These are phyloP conservation scores for Pseudoips prasinana DNA, from an alignment of 2,888 invertebrate genomes.

Conservation along the genomic window DNA sequence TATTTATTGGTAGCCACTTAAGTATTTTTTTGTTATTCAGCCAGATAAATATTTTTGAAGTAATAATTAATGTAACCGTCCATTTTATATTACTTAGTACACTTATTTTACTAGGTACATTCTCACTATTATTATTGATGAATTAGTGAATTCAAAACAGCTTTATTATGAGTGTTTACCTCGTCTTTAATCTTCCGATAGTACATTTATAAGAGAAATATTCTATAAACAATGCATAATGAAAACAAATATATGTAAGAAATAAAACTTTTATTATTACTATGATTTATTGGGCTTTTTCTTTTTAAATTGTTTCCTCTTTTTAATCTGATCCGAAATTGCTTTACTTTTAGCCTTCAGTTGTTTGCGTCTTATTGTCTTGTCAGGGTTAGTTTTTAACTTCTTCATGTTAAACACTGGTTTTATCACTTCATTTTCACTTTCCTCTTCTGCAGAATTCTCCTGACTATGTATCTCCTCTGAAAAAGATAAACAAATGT, in stretches of 20 bases:
- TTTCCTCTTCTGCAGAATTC: constrained; percentile 37
- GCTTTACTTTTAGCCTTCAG: constrained; percentile 71
- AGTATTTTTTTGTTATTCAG: too few species aligned
- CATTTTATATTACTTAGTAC: constrained; percentile 1
- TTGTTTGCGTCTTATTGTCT: constrained; percentile 73
- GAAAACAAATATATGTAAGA: constrained; percentile 33
- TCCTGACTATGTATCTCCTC: constrained; percentile 55
- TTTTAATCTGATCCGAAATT: constrained; percentile 73
- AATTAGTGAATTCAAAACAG: too few species aligned
- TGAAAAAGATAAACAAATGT: constrained; percentile 33
- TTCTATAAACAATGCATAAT: constrained; percentile 1
- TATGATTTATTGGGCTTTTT: constrained; percentile 55
- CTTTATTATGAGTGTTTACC: constrained; percentile 2
- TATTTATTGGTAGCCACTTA: too few species aligned
- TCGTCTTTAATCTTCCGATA: constrained; percentile 22
- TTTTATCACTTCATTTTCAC: constrained; percentile 34
- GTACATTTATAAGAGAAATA: constrained; percentile 2
- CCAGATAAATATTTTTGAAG: too few species aligned
- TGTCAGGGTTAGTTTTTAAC: constrained; percentile 61
- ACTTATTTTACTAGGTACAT: too few species aligned
- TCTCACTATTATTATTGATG: too few species aligned
- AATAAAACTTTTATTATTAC: constrained; percentile 36
- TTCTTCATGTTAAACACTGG: constrained; percentile 49
- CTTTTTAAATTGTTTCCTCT: constrained; percentile 67
- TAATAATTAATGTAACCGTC: constrained; percentile 9